Evolutionary conservation across 2,888 invertebrate genomes (phyloP), one percentile per base, ranked within the genome.

Genomic region (Nycteola revayana): DNA sequence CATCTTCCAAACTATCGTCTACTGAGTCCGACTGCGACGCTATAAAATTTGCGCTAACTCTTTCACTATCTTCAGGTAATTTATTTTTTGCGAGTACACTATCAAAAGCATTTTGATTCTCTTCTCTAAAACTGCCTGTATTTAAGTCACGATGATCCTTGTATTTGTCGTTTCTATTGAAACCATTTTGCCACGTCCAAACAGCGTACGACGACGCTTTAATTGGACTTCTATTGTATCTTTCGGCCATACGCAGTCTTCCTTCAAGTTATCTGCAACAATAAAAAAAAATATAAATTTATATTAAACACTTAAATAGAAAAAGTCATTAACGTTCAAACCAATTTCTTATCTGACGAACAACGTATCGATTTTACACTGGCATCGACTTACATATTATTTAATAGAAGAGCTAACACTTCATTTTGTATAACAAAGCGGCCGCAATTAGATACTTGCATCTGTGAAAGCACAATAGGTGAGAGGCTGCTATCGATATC

Each of bases 341-440:
- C 56, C 66, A 74, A 66, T 76, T 74, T 69, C 50, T 62, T 69
- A 66, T 72, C 71, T 68, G 64, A 67, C 54, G 33, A 48, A 49
- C 63, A 44, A 44, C 47, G 49, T 66, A 73, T 75, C 71, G 68
- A 64, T 70, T 62, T 68, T 62, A 62, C 46, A 55, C 63, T 58
- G 56, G 63, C 59, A 74, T 74, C 71, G 58, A 76, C 75, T 79
- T 74, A 76, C 78, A 82, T 82, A 82, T 84, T 85, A 85, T 83
- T 82, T 82, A 85, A 86, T 84, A 82, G 77, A 74, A 79, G 73
- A 84, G 79, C 83, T 84, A 85, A 86, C 87, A 87, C 86, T 79
- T 87, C 85, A 86, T 87, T 87, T 86, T 82, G 74, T 81, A 71
- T 84, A 81, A 86, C 85, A 88, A 88, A 85, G 82, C 75, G 52